Evolutionary conservation across 2,797 vertebrate genomes (phyloP).

Genomic region (Adrianichthys oophorus): DNA sequence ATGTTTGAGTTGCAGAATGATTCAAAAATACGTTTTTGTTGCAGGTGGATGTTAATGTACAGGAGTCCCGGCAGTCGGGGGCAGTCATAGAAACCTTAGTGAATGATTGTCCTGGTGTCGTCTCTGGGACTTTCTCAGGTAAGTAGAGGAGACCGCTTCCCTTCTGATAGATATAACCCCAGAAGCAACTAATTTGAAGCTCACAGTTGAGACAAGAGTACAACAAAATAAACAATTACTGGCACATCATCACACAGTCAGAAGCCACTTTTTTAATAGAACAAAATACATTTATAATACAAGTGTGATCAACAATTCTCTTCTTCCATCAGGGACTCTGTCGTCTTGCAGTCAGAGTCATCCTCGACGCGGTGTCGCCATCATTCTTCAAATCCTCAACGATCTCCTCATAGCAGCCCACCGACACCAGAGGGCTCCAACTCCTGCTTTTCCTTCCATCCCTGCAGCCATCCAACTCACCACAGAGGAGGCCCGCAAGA

Average conservation of each 20-base stretch:
- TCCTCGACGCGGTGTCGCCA: slow-evolving; percentile 84
- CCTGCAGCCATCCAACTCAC: slow-evolving; percentile 35
- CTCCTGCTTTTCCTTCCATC: slow-evolving; percentile 75
- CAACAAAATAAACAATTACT: no score
- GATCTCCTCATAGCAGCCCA: slow-evolving; percentile 90
- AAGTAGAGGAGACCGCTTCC: neutral
- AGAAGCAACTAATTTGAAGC: neutral
- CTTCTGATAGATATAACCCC: neutral
- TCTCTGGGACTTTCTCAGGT: slow-evolving; percentile 97
- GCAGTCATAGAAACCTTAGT: slow-evolving; percentile 94
- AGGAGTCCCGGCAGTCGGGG: slow-evolving; percentile 82
- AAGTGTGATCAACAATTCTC: neutral
- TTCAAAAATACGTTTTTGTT: neutral
- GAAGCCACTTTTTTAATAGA: no score
- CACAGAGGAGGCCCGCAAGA: slow-evolving; percentile 17
- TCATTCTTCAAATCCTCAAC: slow-evolving; percentile 94
- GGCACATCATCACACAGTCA: no score
- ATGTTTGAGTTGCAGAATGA: no score
- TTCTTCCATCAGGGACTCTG: slow-evolving; percentile 81
- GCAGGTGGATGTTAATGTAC: slow-evolving; percentile 73
- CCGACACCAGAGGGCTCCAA: slow-evolving; percentile 86
- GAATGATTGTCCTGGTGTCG: slow-evolving; percentile 90
- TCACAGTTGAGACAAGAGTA: no score
- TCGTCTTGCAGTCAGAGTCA: slow-evolving; percentile 86
- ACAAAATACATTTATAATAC: no score